A percentile compares a stretch with the other conserved stretches of the same genome.
Conservation (phyloP, 2,888 invertebrate species). For the Sericinus montela region DNA sequence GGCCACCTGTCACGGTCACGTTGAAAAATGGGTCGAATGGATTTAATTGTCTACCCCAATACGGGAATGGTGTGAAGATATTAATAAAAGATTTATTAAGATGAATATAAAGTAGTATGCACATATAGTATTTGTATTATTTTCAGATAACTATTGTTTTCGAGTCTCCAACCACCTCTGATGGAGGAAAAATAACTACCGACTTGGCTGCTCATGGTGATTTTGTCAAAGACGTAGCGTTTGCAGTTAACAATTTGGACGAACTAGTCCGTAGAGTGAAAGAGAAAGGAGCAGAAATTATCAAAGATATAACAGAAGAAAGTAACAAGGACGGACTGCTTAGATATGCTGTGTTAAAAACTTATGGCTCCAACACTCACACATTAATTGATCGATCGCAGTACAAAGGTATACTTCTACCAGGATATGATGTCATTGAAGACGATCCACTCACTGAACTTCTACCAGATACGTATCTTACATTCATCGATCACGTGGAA, state of each 20-base stretch:
- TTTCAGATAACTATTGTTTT: slow-evolving; percentile 93
- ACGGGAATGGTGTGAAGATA: too few relatives aligned
- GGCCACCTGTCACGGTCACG: too few relatives aligned
- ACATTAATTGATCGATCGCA: slow-evolving; percentile 93
- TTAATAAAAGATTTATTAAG: too few relatives aligned
- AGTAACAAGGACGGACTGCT: slow-evolving; percentile 89
- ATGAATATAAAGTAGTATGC: too few relatives aligned
- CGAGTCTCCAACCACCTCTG: slow-evolving; percentile 88
- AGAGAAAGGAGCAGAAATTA: slow-evolving; percentile 89
- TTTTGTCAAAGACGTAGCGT: slow-evolving; percentile 97
- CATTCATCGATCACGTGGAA: slow-evolving; percentile 97
- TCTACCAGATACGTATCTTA: slow-evolving; percentile 83
- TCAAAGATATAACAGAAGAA: slow-evolving; percentile 92
- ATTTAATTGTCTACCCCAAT: too few relatives aligned
- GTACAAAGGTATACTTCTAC: slow-evolving; percentile 92
- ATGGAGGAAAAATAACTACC: slow-evolving; percentile 84
- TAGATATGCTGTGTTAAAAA: slow-evolving; percentile 92
- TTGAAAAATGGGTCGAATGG: too few relatives aligned
- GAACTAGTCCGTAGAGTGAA: slow-evolving; percentile 89
- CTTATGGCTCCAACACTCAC: slow-evolving; percentile 98
- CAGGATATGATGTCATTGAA: slow-evolving; percentile 83
- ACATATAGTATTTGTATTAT: too few relatives aligned
- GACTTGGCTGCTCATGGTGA: slow-evolving; percentile 93
- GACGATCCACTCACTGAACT: slow-evolving; percentile 79
- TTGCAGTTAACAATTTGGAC: slow-evolving; percentile 94